Percentiles rank a stretch among this genome's conserved stretches.
These are phyloP conservation scores for Drosophila yakuba DNA, from an alignment of 1,140 invertebrate genomes.

Conservation along the genomic window DNA sequence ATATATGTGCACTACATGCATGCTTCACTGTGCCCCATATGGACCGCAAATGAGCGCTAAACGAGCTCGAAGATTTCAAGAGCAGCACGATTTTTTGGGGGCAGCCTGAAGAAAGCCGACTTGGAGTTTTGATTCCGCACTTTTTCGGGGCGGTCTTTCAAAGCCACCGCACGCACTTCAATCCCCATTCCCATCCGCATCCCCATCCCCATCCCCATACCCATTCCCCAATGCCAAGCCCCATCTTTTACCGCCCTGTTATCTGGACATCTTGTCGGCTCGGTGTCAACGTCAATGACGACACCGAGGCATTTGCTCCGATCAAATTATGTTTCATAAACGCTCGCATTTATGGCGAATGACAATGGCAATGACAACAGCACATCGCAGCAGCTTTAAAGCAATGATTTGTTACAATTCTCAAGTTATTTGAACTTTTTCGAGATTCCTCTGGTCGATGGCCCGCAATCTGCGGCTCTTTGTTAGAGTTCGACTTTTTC, in stretches of 20 bases:
- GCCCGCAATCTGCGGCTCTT: slow-evolving; percentile 13
- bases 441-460: slow-evolving; percentile 28
- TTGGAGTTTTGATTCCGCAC: slow-evolving; percentile 50
- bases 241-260: slow-evolving; percentile 1
- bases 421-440: slow-evolving; percentile 75
- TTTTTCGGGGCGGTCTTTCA: slow-evolving; percentile 79
- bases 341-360: slow-evolving; percentile 75
- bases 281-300: slow-evolving; percentile 66
- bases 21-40: slow-evolving; percentile 38
- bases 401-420: slow-evolving; percentile 79
- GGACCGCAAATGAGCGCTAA: slow-evolving; percentile 69
- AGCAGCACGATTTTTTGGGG: slow-evolving; percentile 32
- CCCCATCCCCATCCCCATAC: not conserved
- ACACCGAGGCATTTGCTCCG: slow-evolving; percentile 70
- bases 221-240: not conserved
- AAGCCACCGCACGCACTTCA: slow-evolving; percentile 55
- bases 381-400: slow-evolving; percentile 15
- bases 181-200: not conserved
- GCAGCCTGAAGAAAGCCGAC: slow-evolving; percentile 62
- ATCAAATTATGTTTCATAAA: slow-evolving; percentile 84
- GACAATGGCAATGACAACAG: slow-evolving; percentile 46
- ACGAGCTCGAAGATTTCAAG: slow-evolving; percentile 49
- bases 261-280: slow-evolving; percentile 50
- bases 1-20: not conserved
- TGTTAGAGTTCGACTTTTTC: slow-evolving; percentile 26